These are phyloP conservation scores for Drosophila tristis DNA, from an alignment of 1,140 invertebrate genomes.

Conservation along the genomic window DNA sequence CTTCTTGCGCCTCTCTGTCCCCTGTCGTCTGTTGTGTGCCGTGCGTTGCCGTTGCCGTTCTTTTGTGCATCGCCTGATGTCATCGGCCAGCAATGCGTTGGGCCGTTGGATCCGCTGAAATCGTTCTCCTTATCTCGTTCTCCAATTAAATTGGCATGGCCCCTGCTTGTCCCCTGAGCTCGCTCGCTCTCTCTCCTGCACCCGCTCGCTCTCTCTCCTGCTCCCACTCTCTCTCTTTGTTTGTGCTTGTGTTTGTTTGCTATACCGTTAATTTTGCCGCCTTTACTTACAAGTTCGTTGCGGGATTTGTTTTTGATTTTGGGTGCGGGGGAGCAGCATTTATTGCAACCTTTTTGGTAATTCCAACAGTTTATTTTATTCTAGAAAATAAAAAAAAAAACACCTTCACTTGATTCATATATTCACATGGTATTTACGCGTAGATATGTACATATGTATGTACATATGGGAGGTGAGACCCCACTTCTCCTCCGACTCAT, in stretches of 20 bases:
- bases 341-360: constrained; percentile 9
- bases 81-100: constrained; percentile 67
- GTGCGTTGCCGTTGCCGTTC: constrained; percentile 2
- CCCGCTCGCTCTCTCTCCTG: neutral
- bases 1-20: neutral
- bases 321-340: neutral
- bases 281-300: no score
- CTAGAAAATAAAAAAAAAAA: constrained; percentile 36
- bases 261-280: no score
- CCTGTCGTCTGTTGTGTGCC: constrained; percentile 3
- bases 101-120: constrained; percentile 5
- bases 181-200: neutral
- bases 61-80: constrained; percentile 65
- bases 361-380: constrained; percentile 36
- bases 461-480: constrained; percentile 17
- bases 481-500: constrained; percentile 14
- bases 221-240: constrained; percentile 5
- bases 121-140: constrained; percentile 38
- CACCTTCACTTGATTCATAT: constrained; percentile 48
- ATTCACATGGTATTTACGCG: constrained; percentile 32
- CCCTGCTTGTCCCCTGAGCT: constrained; percentile 1
- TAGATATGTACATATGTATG: no score
- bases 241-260: no score
- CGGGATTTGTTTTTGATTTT: no score
- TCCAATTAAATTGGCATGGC: constrained; percentile 46